These are phyloP conservation scores for Drosophila nigricruria DNA, from an alignment of 2,888 invertebrate species.

Conservation along the genomic window DNA sequence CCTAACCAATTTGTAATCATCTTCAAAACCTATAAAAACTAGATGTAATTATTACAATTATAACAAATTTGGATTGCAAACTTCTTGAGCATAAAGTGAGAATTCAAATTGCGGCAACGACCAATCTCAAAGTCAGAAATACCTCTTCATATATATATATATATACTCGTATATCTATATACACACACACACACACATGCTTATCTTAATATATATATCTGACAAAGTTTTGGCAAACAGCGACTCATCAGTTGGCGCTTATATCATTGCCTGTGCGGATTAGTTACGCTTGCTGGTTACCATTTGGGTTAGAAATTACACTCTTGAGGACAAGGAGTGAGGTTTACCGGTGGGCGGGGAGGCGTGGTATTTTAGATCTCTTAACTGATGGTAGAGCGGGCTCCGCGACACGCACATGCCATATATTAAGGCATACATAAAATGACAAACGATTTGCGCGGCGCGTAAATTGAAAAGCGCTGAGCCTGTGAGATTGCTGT, in stretches of 20 bases:
- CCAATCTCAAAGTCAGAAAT: slow-evolving; percentile 1
- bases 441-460: slow-evolving; percentile 79
- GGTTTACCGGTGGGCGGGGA: background rate
- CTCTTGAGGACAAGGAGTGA: background rate
- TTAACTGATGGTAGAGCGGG: slow-evolving; percentile 49
- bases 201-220: slow-evolving; percentile 30
- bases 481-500: slow-evolving; percentile 69
- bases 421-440: slow-evolving; percentile 75
- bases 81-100: background rate
- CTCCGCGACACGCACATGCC: slow-evolving; percentile 69
- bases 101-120: background rate
- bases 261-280: slow-evolving; percentile 75
- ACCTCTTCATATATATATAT: background rate
- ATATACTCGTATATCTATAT: background rate
- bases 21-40: background rate
- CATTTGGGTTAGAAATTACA: slow-evolving; percentile 26
- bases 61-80: background rate
- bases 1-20: background rate
- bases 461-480: slow-evolving; percentile 79
- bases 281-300: slow-evolving; percentile 71
- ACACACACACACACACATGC: background rate
- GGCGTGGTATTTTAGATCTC: slow-evolving; percentile 12
- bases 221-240: slow-evolving; percentile 47
- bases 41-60: background rate
- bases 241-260: slow-evolving; percentile 67